Conservation (phyloP, 2,797 vertebrate genomes). For the Muscicapa striata region DNA sequence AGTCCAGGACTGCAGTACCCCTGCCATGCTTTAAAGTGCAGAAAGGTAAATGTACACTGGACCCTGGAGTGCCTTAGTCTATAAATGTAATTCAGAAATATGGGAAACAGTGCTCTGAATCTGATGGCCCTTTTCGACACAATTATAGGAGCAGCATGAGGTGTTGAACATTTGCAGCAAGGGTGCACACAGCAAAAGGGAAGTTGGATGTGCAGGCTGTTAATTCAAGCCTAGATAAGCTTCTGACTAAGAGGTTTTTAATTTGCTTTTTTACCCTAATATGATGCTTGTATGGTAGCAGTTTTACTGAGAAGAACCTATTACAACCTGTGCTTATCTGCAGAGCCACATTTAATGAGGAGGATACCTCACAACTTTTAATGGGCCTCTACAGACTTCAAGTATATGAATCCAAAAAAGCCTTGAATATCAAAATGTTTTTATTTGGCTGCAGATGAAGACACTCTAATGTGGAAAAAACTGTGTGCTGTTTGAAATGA, state of each 20-base stretch:
- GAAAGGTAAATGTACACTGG: background rate
- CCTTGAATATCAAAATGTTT: background rate
- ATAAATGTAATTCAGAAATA: constrained; percentile 55
- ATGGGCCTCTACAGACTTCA: background rate
- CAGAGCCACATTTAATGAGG: background rate
- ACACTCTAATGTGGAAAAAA: background rate
- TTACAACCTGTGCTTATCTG: background rate
- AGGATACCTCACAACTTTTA: background rate
- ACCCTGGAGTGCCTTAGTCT: constrained; percentile 22
- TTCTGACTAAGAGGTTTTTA: constrained; percentile 19
- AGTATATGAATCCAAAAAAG: background rate
- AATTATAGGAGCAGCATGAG: constrained; percentile 21
- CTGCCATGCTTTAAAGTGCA: constrained; percentile 41
- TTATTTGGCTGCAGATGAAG: constrained; percentile 26
- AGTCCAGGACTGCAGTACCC: background rate
- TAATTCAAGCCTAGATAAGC: constrained; percentile 46
- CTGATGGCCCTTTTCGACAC: constrained; percentile 31
- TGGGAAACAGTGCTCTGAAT: background rate
- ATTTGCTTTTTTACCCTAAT: background rate
- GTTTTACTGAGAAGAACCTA: background rate
- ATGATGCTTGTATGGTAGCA: background rate
- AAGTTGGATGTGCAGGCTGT: background rate
- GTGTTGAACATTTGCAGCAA: constrained; percentile 21
- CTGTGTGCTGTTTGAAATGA: background rate
- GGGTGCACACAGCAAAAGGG: background rate